phyloP scores from a whole-genome alignment of 2,113 vertebrate species.

The Puma concolor region DNA sequence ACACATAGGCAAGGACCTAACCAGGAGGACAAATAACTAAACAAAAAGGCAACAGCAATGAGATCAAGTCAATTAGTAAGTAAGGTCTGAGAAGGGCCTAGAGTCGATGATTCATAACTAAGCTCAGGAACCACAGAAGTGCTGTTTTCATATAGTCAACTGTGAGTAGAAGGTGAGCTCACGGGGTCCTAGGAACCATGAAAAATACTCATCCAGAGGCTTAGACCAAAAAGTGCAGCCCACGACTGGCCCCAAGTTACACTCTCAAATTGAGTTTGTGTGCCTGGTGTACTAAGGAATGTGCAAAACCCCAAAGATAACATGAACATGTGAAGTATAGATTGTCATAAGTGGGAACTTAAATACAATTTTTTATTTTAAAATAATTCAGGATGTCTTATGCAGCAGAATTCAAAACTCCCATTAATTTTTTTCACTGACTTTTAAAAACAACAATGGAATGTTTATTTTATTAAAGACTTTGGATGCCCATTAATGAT shows the following conservation, averaged over 20 bases:
- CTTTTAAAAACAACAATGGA: slow-evolving; percentile 14
- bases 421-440: neutral
- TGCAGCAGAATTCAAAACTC: neutral
- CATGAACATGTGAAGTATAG: neutral
- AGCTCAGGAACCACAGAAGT: neutral
- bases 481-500: neutral
- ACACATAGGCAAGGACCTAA: neutral
- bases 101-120: neutral
- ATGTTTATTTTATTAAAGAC: slow-evolving; percentile 11
- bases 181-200: neutral
- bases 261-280: neutral
- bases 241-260: neutral
- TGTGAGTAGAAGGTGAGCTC: neutral
- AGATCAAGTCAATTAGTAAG: neutral
- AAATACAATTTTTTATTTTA: neutral
- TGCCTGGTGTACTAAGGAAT: neutral
- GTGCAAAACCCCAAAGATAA: neutral
- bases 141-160: neutral
- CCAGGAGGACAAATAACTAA: neutral
- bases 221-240: neutral
- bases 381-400: neutral
- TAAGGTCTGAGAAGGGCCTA: neutral
- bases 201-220: neutral
- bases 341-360: neutral
- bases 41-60: neutral